Conservation (phyloP, 1,140 invertebrate genomes). For the Drosophila elegans region DNA sequence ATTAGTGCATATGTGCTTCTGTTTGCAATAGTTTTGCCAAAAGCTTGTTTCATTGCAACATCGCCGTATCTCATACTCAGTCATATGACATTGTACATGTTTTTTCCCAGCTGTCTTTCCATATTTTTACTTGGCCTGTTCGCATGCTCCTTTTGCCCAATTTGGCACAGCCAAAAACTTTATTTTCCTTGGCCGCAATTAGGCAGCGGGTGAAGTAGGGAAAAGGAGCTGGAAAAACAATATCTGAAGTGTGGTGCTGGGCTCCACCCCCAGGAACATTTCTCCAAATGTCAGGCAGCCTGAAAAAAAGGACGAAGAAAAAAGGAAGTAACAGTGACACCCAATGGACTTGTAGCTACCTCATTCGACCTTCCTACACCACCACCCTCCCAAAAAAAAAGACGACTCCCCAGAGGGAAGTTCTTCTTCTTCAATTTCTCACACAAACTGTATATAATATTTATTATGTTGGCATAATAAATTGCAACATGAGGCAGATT, state of each 20-base stretch:
- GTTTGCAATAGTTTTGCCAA: conserved; percentile 12
- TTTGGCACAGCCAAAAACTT: conserved; percentile 30
- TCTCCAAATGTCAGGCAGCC: conserved; percentile 60
- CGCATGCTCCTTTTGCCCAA: conserved; percentile 23
- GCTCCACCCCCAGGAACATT: conserved; percentile 40
- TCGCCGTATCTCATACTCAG: neutral
- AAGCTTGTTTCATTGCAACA: conserved; percentile 6
- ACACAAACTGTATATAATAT: conserved; percentile 80
- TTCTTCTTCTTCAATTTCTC: conserved; percentile 57
- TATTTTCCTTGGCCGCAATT: conserved; percentile 58
- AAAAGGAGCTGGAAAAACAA: conserved; percentile 12
- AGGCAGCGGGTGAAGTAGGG: conserved; percentile 11
- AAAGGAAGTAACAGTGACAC: conserved; percentile 28
- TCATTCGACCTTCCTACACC: conserved; percentile 12
- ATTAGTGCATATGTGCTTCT: conserved; percentile 13
- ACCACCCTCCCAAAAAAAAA: conserved; percentile 3
- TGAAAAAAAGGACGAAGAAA: neutral
- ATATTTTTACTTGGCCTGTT: conserved; percentile 13
- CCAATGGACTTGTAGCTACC: conserved; percentile 41
- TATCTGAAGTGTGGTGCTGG: conserved; percentile 4
- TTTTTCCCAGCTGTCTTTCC: conserved; percentile 10
- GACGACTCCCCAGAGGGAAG: conserved; percentile 24
- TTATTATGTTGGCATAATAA: conserved; percentile 83
- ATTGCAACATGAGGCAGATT: conserved; percentile 82
- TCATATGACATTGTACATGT: conserved; percentile 8